Conservation (phyloP, 2,888 invertebrate genomes). For the Glaucopsyche alexis region DNA sequence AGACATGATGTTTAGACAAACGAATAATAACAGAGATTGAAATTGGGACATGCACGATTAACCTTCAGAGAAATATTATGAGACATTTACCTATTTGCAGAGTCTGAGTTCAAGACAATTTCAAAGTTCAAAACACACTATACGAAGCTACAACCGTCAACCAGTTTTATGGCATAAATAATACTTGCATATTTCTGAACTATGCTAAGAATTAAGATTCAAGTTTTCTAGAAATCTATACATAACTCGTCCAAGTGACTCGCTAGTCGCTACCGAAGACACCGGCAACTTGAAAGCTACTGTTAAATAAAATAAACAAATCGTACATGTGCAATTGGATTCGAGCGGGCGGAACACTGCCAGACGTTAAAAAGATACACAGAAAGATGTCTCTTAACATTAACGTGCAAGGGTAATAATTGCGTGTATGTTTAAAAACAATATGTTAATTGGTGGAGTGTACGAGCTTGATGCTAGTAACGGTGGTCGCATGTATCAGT, state of each 20-base stretch:
- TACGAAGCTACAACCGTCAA: neutral
- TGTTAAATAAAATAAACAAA: constrained; percentile 33
- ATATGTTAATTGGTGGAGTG: constrained; percentile 8
- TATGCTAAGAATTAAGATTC: neutral
- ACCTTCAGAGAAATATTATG: neutral
- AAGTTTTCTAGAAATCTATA: neutral
- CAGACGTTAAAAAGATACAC: constrained; percentile 12
- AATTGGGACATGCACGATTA: neutral
- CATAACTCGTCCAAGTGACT: neutral
- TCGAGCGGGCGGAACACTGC: constrained; percentile 13
- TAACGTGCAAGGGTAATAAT: constrained; percentile 13
- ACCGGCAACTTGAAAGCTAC: constrained; percentile 30
- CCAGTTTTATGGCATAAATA: neutral
- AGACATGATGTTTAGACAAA: too few species aligned
- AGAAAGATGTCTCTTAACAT: constrained; percentile 18
- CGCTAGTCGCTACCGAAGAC: neutral
- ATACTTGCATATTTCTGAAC: neutral
- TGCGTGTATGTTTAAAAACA: constrained; percentile 19
- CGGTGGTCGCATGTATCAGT: constrained; percentile 51
- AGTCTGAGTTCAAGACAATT: neutral
- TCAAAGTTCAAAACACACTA: neutral
- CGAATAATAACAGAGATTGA: too few species aligned
- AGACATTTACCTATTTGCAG: neutral
- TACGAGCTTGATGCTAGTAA: constrained; percentile 31
- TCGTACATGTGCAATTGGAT: constrained; percentile 31